Evolutionary conservation across 2,113 vertebrate species (phyloP).

Genomic region (Microtus montanus): DNA sequence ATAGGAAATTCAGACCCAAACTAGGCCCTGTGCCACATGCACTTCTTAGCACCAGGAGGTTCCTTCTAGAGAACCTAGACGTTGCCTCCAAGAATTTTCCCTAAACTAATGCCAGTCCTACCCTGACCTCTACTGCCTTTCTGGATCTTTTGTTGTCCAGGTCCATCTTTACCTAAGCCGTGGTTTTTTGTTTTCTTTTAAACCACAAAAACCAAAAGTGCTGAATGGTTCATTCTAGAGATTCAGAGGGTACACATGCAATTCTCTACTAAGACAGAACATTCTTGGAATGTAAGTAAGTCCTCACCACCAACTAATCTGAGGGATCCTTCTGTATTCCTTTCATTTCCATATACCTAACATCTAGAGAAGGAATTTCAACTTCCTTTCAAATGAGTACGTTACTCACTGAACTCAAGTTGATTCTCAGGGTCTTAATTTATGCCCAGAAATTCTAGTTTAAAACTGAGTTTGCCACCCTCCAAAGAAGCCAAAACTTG

Average conservation of each 20-base stretch:
- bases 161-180: too few species aligned
- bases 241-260: background rate
- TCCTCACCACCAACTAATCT: conserved; percentile 10
- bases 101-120: conserved; percentile 15
- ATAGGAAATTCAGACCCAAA: conserved; percentile 52
- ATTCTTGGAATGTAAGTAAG: conserved; percentile 9
- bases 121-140: conserved; percentile 7
- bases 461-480: conserved; percentile 43
- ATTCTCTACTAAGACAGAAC: conserved; percentile 30
- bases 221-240: background rate
- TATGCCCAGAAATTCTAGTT: conserved; percentile 39
- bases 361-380: conserved; percentile 42
- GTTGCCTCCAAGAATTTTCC: conserved; percentile 33
- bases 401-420: conserved; percentile 6
- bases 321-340: background rate
- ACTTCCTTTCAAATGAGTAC: conserved; percentile 49
- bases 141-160: background rate
- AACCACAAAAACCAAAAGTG: background rate
- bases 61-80: background rate
- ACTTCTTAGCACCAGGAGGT: conserved; percentile 38
- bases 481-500: conserved; percentile 20
- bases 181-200: background rate
- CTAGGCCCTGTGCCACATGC: conserved; percentile 13
- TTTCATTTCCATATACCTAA: conserved; percentile 36
- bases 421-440: conserved; percentile 33